These are phyloP conservation scores for Cyphomyrus discorhynchus DNA, from an alignment of 2,113 vertebrate genomes.

Conservation along the genomic window DNA sequence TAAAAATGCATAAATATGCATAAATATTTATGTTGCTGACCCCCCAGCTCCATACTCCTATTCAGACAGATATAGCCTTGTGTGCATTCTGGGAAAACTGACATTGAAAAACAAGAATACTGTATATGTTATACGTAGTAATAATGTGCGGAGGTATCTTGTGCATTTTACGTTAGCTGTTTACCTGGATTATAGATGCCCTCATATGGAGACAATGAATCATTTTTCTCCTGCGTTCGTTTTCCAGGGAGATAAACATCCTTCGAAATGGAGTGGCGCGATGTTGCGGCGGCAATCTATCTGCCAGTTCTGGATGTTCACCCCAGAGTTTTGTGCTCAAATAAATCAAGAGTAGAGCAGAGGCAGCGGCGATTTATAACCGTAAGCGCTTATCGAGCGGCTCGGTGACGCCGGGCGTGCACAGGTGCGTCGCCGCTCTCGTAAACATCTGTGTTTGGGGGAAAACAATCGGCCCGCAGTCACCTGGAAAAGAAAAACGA, in stretches of 20 bases:
- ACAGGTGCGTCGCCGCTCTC: background rate
- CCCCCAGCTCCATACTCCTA: background rate
- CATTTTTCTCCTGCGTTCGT: background rate
- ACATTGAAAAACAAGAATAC: background rate
- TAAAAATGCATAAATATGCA: conserved; percentile 9
- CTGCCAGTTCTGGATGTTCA: background rate
- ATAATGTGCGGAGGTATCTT: background rate
- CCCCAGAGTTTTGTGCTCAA: background rate
- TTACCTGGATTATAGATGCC: background rate
- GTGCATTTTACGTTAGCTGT: background rate
- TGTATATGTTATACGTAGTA: background rate
- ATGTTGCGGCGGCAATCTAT: background rate
- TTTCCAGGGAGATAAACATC: background rate
- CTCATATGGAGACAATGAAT: background rate
- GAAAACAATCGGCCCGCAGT: background rate
- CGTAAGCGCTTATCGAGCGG: background rate
- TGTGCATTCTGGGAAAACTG: background rate
- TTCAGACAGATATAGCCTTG: background rate
- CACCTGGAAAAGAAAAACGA: background rate
- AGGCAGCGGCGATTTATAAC: background rate
- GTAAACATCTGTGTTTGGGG: background rate
- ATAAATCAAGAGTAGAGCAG: background rate
- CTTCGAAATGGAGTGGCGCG: background rate
- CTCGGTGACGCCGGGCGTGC: background rate
- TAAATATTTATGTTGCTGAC: background rate